Conservation (phyloP, 2,888 invertebrate genomes). For the Himalopsyche anomala region DNA sequence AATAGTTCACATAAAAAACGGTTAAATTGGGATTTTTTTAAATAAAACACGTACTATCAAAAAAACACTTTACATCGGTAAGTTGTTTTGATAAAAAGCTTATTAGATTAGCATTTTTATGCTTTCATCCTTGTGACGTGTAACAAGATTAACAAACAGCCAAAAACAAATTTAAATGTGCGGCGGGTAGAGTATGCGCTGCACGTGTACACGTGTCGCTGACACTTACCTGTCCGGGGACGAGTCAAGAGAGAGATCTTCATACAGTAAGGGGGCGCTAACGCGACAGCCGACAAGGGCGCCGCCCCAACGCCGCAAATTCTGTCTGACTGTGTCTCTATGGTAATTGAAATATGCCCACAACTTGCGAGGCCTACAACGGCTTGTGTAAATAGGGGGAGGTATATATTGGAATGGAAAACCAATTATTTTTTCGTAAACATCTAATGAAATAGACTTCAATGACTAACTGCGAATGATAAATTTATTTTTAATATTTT, state of each 20-base stretch:
- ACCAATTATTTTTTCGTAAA: conserved; percentile 31
- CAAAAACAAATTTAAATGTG: conserved; percentile 34
- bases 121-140: conserved; percentile 22
- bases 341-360: conserved; percentile 42
- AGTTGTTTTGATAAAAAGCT: conserved; percentile 17
- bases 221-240: conserved; percentile 45
- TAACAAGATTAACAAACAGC: conserved; percentile 27
- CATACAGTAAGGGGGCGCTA: conserved; percentile 44
- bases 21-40: too few species aligned
- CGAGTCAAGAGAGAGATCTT: conserved; percentile 2
- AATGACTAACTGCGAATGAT: neutral
- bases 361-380: neutral
- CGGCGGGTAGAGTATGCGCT: neutral
- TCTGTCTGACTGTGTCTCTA: conserved; percentile 38
- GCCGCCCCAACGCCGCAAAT: conserved; percentile 17
- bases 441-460: neutral
- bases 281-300: conserved; percentile 46
- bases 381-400: neutral
- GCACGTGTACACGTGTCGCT: conserved; percentile 48
- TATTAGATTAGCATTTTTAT: conserved; percentile 42
- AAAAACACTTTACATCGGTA: too few species aligned
- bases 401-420: neutral
- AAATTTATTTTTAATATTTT: neutral
- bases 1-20: too few species aligned
- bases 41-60: too few species aligned